Percentiles rank a stretch among this genome's conserved stretches.
phyloP scores from a whole-genome alignment of 2,797 vertebrate species.

The Synaphobranchus kaupii region DNA sequence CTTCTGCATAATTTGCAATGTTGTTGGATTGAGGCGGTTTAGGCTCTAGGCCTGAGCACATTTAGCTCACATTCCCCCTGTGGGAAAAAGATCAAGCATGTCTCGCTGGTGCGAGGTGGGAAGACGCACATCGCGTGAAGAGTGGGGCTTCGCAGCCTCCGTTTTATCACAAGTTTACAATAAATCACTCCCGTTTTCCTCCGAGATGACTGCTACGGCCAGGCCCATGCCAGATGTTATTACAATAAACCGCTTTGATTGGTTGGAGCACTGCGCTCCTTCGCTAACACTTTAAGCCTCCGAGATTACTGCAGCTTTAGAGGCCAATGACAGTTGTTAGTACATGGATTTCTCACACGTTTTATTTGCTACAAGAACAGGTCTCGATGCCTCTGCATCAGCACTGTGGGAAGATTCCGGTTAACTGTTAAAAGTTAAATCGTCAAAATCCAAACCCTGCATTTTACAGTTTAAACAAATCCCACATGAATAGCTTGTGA shows the following conservation, averaged over 20 bases:
- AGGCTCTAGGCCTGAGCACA: neutral
- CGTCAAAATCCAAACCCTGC: slow-evolving; percentile 19
- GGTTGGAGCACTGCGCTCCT: slow-evolving; percentile 37
- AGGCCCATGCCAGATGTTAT: slow-evolving; percentile 38
- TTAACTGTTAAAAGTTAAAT: slow-evolving; percentile 9
- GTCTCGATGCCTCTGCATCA: neutral
- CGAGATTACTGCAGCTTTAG: slow-evolving; percentile 42
- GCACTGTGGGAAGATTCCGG: slow-evolving; percentile 23
- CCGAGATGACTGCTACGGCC: slow-evolving; percentile 29
- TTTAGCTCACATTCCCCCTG: neutral
- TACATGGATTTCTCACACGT: slow-evolving; percentile 41
- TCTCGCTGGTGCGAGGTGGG: slow-evolving; percentile 76
- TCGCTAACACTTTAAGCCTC: slow-evolving; percentile 50
- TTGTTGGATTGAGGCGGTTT: neutral
- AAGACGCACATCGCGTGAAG: slow-evolving; percentile 78
- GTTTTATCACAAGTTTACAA: slow-evolving; percentile 34
- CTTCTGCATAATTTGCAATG: neutral
- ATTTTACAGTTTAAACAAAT: slow-evolving; percentile 19
- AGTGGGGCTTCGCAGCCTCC: neutral
- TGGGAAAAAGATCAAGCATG: neutral
- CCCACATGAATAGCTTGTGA: neutral
- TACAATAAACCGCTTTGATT: slow-evolving; percentile 29
- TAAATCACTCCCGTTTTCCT: slow-evolving; percentile 38
- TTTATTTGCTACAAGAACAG: slow-evolving; percentile 25
- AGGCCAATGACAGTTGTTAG: slow-evolving; percentile 40